Evolutionary conservation across 2,113 vertebrate genomes (phyloP).

Genomic region (Protobothrops mucrosquamatus): DNA sequence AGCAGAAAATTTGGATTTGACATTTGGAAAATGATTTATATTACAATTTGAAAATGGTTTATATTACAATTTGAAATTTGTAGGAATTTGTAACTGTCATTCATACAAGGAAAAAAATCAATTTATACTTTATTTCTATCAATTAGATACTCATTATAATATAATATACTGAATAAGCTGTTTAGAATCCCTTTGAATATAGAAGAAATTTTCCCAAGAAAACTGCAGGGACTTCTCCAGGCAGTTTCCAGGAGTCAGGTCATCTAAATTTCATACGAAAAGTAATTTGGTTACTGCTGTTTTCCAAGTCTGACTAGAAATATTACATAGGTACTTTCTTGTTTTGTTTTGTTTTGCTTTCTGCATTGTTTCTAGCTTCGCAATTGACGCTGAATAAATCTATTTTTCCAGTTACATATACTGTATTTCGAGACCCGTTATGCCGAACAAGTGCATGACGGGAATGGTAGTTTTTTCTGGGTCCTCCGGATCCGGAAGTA

Average conservation of each 20-base stretch:
- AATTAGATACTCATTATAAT: background rate
- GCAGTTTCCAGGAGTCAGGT: background rate
- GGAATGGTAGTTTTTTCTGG: slow-evolving; percentile 39
- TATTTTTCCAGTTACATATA: no score
- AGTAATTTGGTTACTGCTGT: background rate
- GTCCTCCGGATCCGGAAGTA: slow-evolving; percentile 4
- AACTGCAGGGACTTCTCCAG: background rate
- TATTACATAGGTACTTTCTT: background rate
- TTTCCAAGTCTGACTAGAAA: background rate
- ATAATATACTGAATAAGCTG: background rate
- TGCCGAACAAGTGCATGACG: background rate
- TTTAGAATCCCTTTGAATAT: background rate
- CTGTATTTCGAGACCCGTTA: no score
- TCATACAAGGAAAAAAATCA: background rate
- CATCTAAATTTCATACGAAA: background rate
- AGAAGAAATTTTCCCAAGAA: background rate
- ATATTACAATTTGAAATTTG: background rate
- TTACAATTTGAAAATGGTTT: background rate
- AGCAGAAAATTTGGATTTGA: background rate
- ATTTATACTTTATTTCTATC: background rate
- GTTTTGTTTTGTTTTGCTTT: no score
- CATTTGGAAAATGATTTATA: background rate
- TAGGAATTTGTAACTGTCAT: background rate
- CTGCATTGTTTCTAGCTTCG: no score
- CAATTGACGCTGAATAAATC: no score